Conservation (phyloP, 2,797 vertebrate genomes). For the Triplophysa bombifrons region DNA sequence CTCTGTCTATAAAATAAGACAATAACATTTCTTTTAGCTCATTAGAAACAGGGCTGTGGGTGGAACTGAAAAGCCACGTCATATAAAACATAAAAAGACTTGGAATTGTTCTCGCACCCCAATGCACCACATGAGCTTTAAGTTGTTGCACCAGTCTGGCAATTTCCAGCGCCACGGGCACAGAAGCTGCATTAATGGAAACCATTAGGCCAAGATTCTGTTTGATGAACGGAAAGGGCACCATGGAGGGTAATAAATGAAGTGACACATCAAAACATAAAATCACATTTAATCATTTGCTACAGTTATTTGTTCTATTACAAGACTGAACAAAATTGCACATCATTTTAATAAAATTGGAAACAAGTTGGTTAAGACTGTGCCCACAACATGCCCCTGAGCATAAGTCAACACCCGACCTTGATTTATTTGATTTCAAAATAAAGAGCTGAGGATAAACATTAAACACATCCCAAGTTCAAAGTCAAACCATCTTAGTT, state of each 20-base stretch:
- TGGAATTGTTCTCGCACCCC: neutral
- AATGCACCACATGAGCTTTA: neutral
- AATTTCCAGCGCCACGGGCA: conserved; percentile 9
- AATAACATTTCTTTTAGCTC: conserved; percentile 56
- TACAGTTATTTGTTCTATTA: neutral
- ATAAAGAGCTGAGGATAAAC: conserved; percentile 25
- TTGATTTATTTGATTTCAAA: conserved; percentile 7
- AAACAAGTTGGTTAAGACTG: neutral
- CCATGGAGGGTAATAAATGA: neutral
- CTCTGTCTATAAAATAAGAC: conserved; percentile 59
- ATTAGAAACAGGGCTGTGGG: conserved; percentile 52
- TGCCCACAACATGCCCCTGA: conserved; percentile 10
- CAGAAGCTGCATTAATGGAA: conserved; percentile 17
- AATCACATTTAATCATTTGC: neutral
- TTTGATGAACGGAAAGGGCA: neutral
- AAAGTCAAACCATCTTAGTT: neutral
- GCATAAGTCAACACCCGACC: neutral
- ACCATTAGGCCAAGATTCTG: neutral
- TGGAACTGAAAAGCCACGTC: conserved; percentile 56
- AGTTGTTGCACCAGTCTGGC: conserved; percentile 43
- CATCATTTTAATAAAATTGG: neutral
- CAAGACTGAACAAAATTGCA: neutral
- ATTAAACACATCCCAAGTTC: conserved; percentile 31
- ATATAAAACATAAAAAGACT: conserved; percentile 63
- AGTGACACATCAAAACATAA: neutral